Conservation (phyloP, 1,140 invertebrate genomes). For the Doryteuthis pealeii region DNA sequence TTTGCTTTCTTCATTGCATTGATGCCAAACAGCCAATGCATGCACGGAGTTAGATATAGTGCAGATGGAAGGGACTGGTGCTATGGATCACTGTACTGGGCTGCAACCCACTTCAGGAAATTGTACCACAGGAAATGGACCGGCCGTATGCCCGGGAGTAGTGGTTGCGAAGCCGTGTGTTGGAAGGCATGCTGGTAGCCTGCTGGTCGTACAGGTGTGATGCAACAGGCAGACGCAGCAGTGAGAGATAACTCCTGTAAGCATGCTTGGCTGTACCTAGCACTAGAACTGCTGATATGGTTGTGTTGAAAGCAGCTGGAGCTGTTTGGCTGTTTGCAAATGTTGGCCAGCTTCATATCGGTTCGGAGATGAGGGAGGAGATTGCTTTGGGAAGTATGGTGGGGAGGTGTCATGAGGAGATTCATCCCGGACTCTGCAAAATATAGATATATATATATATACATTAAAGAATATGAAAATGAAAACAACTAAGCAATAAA, state of each 20-base stretch:
- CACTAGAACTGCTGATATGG: neutral
- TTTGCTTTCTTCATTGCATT: conserved; percentile 55
- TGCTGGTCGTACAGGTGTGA: conserved; percentile 6
- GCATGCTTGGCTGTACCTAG: conserved; percentile 18
- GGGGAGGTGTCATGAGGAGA: conserved; percentile 44
- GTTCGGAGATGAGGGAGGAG: conserved; percentile 38
- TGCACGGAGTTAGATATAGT: conserved; percentile 27
- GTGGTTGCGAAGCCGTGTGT: neutral
- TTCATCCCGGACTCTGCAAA: conserved; percentile 27
- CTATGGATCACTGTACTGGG: conserved; percentile 10
- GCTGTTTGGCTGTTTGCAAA: conserved; percentile 33
- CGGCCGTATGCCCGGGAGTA: neutral
- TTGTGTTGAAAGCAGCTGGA: conserved; percentile 25
- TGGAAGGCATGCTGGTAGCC: neutral
- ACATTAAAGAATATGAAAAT: too few species aligned
- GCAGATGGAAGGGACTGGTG: conserved; percentile 12
- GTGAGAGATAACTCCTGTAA: conserved; percentile 24
- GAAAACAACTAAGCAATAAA: too few species aligned
- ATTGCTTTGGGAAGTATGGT: conserved; percentile 34
- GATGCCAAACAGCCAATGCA: conserved; percentile 47
- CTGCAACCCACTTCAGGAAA: neutral
- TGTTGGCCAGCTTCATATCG: conserved; percentile 4
- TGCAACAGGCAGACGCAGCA: conserved; percentile 21
- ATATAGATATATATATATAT: too few species aligned
- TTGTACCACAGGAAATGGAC: conserved; percentile 20